phyloP scores from a whole-genome alignment of 1,140 invertebrate genomes.

The Chrysoperla carnea region DNA sequence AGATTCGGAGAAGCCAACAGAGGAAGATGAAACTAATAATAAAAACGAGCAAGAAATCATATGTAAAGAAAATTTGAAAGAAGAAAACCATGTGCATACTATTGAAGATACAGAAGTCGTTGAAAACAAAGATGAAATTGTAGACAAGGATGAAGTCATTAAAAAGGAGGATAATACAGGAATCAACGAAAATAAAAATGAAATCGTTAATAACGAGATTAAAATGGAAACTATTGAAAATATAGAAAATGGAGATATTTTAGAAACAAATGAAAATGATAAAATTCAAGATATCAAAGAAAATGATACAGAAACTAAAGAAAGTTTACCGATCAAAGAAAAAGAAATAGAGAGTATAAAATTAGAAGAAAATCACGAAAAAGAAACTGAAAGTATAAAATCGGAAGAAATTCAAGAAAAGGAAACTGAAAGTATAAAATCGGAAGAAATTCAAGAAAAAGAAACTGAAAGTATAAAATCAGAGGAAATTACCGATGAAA shows the following conservation, averaged over 20 bases:
- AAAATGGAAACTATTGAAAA: conserved; percentile 6
- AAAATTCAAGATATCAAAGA: conserved; percentile 10
- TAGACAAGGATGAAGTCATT: conserved; percentile 1
- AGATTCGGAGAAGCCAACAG: not conserved
- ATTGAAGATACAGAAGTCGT: not conserved
- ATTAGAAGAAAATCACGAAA: conserved; percentile 3
- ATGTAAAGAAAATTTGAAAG: conserved; percentile 2
- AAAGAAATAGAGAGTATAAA: conserved; percentile 6
- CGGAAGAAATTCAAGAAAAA: conserved; percentile 10
- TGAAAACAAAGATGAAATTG: conserved; percentile 15
- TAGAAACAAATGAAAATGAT: conserved; percentile 9
- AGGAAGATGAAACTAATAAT: conserved; percentile 1
- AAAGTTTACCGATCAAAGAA: conserved; percentile 5
- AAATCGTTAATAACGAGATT: not conserved
- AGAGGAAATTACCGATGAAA: conserved; percentile 10
- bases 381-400: conserved; percentile 6
- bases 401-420: conserved; percentile 5
- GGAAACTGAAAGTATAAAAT: conserved; percentile 4
- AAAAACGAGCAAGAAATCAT: not conserved
- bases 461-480: conserved; percentile 9
- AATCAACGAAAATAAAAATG: not conserved
- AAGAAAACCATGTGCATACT: not conserved
- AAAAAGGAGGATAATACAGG: no score
- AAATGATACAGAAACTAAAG: conserved; percentile 13
- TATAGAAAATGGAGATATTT: conserved; percentile 6